phyloP scores from a whole-genome alignment of 2,888 invertebrate genomes.

The Xanthia togata region DNA sequence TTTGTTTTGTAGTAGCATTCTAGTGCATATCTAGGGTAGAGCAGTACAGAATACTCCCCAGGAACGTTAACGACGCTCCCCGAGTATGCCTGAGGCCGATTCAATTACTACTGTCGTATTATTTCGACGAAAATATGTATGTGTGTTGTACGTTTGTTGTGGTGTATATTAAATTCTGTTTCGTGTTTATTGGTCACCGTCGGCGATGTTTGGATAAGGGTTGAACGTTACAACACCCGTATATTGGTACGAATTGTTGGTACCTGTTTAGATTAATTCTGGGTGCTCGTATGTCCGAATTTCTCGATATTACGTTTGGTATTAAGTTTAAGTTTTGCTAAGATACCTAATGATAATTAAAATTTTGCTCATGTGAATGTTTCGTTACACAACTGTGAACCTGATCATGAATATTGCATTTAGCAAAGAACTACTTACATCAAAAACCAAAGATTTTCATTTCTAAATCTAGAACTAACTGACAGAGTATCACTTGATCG shows the following conservation, averaged over 20 bases:
- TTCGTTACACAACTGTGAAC: neutral
- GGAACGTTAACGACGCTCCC: constrained; percentile 89
- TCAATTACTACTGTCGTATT: constrained; percentile 90
- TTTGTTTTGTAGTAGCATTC: constrained; percentile 86
- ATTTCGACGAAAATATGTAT: constrained; percentile 90
- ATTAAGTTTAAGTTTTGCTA: constrained; percentile 40
- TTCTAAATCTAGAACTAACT: neutral
- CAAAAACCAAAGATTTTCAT: neutral
- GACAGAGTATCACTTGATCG: neutral
- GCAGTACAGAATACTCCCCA: constrained; percentile 83
- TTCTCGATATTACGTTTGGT: constrained; percentile 60
- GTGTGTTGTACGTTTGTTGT: constrained; percentile 84
- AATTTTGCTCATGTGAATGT: constrained; percentile 17
- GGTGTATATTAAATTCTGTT: constrained; percentile 89
- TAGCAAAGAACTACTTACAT: neutral
- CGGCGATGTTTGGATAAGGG: constrained; percentile 83
- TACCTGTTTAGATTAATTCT: constrained; percentile 70
- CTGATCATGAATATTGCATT: neutral
- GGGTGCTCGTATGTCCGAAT: constrained; percentile 56
- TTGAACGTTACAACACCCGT: constrained; percentile 69
- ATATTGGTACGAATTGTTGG: constrained; percentile 71
- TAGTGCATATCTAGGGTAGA: constrained; percentile 87
- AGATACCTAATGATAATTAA: constrained; percentile 22
- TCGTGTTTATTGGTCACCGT: constrained; percentile 87
- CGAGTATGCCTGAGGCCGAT: constrained; percentile 89